phyloP scores from a whole-genome alignment of 2,888 invertebrate genomes.

The Disparrhopalites patrizii region DNA sequence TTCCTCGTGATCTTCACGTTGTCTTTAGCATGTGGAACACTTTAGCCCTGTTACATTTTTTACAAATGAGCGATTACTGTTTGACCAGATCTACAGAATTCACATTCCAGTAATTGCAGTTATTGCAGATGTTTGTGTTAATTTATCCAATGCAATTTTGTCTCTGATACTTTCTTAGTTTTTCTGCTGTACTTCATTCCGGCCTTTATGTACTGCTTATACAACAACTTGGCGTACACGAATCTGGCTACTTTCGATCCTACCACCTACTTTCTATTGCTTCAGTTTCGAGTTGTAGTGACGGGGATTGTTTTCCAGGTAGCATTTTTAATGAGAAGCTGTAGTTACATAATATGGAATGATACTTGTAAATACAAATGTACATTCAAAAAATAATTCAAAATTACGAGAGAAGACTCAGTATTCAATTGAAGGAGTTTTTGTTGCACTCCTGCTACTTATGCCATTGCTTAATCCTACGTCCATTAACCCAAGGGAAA shows the following conservation, averaged over 20 bases:
- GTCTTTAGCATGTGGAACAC: no score
- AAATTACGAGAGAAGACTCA: not conserved
- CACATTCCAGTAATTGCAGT: not conserved
- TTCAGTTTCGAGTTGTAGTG: constrained; percentile 86
- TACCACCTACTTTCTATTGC: constrained; percentile 83
- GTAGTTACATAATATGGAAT: no score
- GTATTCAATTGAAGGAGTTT: no score
- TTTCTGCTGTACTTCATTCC: constrained; percentile 82
- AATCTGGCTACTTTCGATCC: constrained; percentile 90
- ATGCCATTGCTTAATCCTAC: no score
- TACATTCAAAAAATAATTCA: not conserved
- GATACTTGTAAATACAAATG: no score
- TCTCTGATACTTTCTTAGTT: no score
- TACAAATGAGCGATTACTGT: no score
- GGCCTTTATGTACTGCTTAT: constrained; percentile 83
- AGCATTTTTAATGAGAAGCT: constrained; percentile 50
- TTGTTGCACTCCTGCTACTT: not conserved
- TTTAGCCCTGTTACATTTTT: no score
- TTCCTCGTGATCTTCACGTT: no score
- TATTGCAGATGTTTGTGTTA: not conserved
- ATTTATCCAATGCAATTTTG: no score
- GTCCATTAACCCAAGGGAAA: no score
- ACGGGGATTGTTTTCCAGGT: constrained; percentile 91
- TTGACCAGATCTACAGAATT: no score
- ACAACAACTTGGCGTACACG: constrained; percentile 88